Percentiles rank a stretch among this genome's conserved stretches.
Conservation (phyloP, 2,888 invertebrate genomes). For the Fragum fragum region DNA sequence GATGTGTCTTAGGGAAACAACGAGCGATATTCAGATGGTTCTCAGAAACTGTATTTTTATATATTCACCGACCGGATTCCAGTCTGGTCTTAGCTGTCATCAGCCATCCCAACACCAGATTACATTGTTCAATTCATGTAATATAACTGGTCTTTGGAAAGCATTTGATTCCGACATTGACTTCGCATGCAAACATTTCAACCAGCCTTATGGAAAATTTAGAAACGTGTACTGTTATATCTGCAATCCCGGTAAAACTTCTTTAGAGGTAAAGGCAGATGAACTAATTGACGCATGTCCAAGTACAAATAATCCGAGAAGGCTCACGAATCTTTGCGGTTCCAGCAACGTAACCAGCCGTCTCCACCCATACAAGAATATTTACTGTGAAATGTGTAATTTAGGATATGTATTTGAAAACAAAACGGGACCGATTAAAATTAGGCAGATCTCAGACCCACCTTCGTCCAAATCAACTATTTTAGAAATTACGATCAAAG, state of each 20-base stretch:
- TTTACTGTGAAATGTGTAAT: slow-evolving; percentile 54
- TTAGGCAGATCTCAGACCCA: neutral
- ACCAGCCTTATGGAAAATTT: slow-evolving; percentile 11
- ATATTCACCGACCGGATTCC: neutral
- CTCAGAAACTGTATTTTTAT: neutral
- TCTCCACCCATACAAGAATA: slow-evolving; percentile 44
- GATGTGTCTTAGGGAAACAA: neutral
- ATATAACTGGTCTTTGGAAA: slow-evolving; percentile 50
- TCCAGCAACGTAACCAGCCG: no score
- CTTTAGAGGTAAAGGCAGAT: neutral
- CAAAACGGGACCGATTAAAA: neutral
- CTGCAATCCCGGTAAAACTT: slow-evolving; percentile 42
- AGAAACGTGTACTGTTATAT: slow-evolving; percentile 33
- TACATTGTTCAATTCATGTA: slow-evolving; percentile 36
- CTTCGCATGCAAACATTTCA: slow-evolving; percentile 46
- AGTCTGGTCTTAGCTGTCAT: neutral
- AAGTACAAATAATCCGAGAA: no score
- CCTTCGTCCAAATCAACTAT: neutral
- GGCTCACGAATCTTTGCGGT: no score
- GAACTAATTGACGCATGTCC: neutral
- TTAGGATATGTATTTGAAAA: neutral
- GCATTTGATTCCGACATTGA: slow-evolving; percentile 49
- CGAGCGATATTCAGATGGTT: neutral
- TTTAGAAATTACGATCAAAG: neutral
- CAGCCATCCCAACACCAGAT: no score